Evolutionary conservation across 2,888 invertebrate species (phyloP).

Genomic region (Acrobasis repandana): DNA sequence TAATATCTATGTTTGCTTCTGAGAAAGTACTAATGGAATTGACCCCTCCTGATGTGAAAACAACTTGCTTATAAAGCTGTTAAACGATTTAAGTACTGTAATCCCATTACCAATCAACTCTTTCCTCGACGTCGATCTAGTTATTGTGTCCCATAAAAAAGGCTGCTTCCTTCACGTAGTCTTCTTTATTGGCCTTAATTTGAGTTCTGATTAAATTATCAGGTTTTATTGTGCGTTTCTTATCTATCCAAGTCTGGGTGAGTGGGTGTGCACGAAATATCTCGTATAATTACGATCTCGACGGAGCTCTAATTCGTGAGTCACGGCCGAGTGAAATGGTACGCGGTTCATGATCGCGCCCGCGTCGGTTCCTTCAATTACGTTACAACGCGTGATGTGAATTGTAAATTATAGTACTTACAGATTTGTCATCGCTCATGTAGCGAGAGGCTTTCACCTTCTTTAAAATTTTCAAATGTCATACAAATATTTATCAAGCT

Average conservation of each 20-base stretch:
- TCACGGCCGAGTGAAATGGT: conserved; percentile 77
- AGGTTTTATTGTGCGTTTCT: conserved; percentile 56
- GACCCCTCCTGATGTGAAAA: background rate
- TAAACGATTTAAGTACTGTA: conserved; percentile 2
- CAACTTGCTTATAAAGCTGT: background rate
- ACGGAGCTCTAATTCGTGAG: conserved; percentile 79
- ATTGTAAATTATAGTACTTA: conserved; percentile 59
- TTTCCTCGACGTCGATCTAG: background rate
- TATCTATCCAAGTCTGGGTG: conserved; percentile 50
- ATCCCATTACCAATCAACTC: background rate
- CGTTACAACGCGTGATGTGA: conserved; percentile 72
- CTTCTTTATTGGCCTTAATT: conserved; percentile 60
- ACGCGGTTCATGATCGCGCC: conserved; percentile 64
- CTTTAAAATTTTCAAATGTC: conserved; percentile 46
- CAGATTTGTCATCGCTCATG: conserved; percentile 54
- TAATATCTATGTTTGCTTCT: background rate
- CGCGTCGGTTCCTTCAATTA: conserved; percentile 69
- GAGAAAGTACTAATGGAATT: background rate
- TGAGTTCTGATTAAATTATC: conserved; percentile 60
- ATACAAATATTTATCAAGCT: conserved; percentile 35
- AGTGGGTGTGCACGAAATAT: conserved; percentile 74
- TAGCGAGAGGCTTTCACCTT: conserved; percentile 60
- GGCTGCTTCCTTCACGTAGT: conserved; percentile 6
- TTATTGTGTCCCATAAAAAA: background rate
- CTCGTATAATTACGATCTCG: conserved; percentile 74